Evolutionary conservation across 2,888 invertebrate genomes (phyloP), one percentile per base, ranked within the genome.

Genomic region (Maniola hyperantus): DNA sequence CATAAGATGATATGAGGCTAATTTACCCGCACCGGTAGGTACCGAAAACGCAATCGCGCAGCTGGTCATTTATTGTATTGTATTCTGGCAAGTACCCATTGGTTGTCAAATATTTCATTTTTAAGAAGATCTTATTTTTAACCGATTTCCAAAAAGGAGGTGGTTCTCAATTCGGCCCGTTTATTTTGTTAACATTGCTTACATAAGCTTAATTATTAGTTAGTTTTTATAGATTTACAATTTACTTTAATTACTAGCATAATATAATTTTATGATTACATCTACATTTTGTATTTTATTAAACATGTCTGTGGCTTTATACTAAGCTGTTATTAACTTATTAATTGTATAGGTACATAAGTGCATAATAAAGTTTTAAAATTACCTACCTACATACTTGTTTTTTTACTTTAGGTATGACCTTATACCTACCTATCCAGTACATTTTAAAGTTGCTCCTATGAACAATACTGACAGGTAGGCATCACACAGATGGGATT

Each of bases 121-220:
- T 54, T 54, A 54, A 54, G 54, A 11, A n/a, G 34, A n/a, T n/a
- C n/a, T n/a, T n/a, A n/a, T n/a, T n/a, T n/a, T n/a, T n/a, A n/a
- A n/a, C n/a, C n/a, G n/a, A n/a, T 54, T 33, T n/a, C n/a, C n/a
- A n/a, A n/a, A n/a, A n/a, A n/a, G n/a, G n/a, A n/a, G n/a, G n/a
- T n/a, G n/a, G n/a, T n/a, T n/a, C n/a, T n/a, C n/a, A n/a, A n/a
- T n/a, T n/a, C n/a, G n/a, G n/a, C n/a, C n/a, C n/a, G n/a, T 53
- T 55, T 55, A 55, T 10, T 55, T 55, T 15, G 48, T 55, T 55
- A 55, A 55, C 36, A 55, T 39, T 39, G 8, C n/a, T 34, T 53
- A 53, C 34, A 39, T 8, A 10, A 10, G 36, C n/a, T n/a, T 15
- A 10, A 15, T 51, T 6, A 26, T 51, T 7, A 53, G 33, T 53